A percentile compares a stretch with the other conserved stretches of the same genome.
These are phyloP conservation scores for Lepeophtheirus salmonis DNA, from an alignment of 1,140 invertebrate genomes.

Conservation along the genomic window DNA sequence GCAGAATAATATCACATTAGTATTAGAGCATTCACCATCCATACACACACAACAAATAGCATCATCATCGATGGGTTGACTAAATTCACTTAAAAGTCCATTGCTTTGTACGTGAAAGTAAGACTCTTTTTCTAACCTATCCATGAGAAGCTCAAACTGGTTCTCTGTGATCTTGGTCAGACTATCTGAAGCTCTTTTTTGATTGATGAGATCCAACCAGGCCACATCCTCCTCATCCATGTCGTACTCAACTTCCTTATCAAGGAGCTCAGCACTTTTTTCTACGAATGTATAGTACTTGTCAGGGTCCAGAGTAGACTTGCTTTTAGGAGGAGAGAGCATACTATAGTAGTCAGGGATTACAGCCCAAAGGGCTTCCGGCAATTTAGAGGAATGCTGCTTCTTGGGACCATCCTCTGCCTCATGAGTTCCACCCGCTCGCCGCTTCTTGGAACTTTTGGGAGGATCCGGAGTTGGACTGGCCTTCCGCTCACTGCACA, in stretches of 20 bases:
- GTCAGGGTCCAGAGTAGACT: constrained; percentile 53
- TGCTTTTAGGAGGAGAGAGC: constrained; percentile 29
- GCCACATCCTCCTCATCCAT: constrained; percentile 90
- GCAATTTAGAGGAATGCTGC: constrained; percentile 32
- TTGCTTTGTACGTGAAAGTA: constrained; percentile 54
- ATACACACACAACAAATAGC: constrained; percentile 85
- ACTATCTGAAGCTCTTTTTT: constrained; percentile 44
- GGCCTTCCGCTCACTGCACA: neutral
- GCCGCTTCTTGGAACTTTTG: neutral
- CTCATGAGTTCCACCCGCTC: neutral
- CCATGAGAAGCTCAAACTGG: constrained; percentile 83
- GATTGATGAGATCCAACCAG: constrained; percentile 74
- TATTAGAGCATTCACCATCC: constrained; percentile 87
- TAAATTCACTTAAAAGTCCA: constrained; percentile 25
- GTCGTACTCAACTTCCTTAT: constrained; percentile 88
- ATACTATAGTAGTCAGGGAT: constrained; percentile 48
- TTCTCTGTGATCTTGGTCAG: constrained; percentile 53
- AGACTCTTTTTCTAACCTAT: constrained; percentile 88
- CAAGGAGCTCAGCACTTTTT: constrained; percentile 76
- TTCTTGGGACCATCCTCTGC: constrained; percentile 1
- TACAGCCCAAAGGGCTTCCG: constrained; percentile 58
- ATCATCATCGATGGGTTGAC: constrained; percentile 75
- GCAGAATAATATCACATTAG: constrained; percentile 89
- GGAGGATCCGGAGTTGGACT: neutral
- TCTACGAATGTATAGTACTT: constrained; percentile 76